Evolutionary conservation across 2,797 vertebrate species (phyloP).

Genomic region (Adelosebastes latens): DNA sequence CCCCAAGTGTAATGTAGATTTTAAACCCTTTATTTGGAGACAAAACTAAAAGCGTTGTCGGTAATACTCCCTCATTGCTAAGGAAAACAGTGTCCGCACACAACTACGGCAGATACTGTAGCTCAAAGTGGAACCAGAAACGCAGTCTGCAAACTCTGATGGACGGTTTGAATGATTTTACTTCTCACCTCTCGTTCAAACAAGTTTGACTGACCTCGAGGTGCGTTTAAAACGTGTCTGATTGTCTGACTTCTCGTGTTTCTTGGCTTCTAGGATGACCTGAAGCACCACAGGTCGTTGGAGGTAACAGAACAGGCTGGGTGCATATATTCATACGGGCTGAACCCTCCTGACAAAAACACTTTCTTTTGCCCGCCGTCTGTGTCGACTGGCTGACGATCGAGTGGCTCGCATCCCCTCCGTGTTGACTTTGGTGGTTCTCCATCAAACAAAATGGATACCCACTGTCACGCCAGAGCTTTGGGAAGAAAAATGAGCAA

Average conservation of each 20-base stretch:
- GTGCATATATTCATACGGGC: constrained; percentile 27
- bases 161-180: neutral
- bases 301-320: constrained; percentile 5
- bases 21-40: no score
- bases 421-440: constrained; percentile 70
- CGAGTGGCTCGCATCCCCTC: constrained; percentile 36
- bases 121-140: neutral
- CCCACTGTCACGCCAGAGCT: constrained; percentile 44
- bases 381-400: constrained; percentile 34
- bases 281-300: constrained; percentile 21
- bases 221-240: neutral
- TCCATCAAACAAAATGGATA: constrained; percentile 55
- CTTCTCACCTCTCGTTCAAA: neutral
- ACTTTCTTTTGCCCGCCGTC: constrained; percentile 16
- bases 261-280: neutral
- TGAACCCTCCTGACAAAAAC: constrained; percentile 26
- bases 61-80: neutral
- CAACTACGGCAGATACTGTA: neutral
- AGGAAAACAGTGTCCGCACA: neutral
- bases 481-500: constrained; percentile 35
- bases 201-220: neutral
- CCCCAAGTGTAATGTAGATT: no score
- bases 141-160: neutral
- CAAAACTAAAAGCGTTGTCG: fast-evolving
- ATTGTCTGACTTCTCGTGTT: neutral